A percentile compares a stretch with the other conserved stretches of the same genome.
phyloP scores from a whole-genome alignment of 2,797 vertebrate genomes.

The Onychomys torridus region DNA sequence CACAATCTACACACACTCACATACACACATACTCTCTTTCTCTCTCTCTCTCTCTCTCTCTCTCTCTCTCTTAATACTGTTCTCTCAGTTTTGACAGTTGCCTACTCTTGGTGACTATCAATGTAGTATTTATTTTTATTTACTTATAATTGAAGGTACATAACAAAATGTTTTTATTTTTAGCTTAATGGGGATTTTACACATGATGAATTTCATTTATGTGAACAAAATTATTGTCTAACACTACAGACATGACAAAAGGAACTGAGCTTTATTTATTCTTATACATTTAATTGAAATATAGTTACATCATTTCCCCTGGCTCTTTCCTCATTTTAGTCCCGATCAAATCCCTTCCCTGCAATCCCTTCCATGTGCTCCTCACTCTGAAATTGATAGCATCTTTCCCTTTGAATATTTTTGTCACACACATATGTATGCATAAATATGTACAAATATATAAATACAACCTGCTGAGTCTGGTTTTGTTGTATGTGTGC shows the following conservation, averaged over 20 bases:
- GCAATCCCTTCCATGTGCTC: not conserved
- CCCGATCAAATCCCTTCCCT: not conserved
- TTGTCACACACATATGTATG: not conserved
- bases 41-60: too few species aligned
- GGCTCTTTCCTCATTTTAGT: not conserved
- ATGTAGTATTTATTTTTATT: not conserved
- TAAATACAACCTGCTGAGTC: not conserved
- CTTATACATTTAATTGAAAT: not conserved
- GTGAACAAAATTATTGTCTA: not conserved
- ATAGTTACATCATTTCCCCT: not conserved
- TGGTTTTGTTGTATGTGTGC: not conserved
- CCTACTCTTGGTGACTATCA: not conserved
- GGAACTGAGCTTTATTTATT: not conserved
- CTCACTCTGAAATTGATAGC: not conserved
- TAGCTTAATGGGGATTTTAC: not conserved
- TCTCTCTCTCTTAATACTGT: not conserved
- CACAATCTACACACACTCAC: not conserved
- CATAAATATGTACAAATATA: not conserved
- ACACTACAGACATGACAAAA: not conserved
- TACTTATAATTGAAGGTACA: not conserved
- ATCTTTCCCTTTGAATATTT: not conserved
- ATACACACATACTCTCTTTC: too few species aligned
- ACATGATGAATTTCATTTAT: not conserved
- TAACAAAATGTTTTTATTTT: conserved; percentile 3
- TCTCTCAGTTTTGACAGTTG: not conserved